Conservation (phyloP, 2,113 vertebrate species). For the Tricholaema leucomelas region DNA sequence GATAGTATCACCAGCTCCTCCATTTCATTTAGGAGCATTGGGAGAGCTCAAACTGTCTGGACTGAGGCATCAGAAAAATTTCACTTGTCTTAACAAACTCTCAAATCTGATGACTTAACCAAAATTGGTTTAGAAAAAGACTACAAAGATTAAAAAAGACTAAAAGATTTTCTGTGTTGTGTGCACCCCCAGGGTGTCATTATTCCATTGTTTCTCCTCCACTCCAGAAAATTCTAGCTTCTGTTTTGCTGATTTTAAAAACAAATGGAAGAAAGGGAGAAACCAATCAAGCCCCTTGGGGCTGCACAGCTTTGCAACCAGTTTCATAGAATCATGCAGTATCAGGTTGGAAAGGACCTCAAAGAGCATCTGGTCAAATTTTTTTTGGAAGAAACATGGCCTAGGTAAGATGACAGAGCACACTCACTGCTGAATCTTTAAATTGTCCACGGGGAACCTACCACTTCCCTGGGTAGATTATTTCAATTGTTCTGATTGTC, state of each 20-base stretch:
- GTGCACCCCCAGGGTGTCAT: neutral
- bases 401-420: no score
- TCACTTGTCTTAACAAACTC: neutral
- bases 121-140: rapidly evolving
- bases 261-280: neutral
- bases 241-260: neutral
- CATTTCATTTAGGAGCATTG: neutral
- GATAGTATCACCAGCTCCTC: neutral
- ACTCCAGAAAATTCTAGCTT: neutral
- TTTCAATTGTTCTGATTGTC: neutral
- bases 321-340: neutral
- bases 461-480: neutral
- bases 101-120: neutral
- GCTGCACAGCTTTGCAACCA: neutral
- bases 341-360: no score
- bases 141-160: no score
- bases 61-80: neutral
- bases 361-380: no score
- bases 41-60: neutral
- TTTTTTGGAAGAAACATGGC: no score
- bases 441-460: neutral
- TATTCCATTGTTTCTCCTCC: neutral
- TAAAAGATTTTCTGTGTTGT: neutral
- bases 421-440: no score
- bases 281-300: neutral